These are phyloP conservation scores for Taeniopygia guttata DNA, from an alignment of 2,797 vertebrate species.

Conservation along the genomic window DNA sequence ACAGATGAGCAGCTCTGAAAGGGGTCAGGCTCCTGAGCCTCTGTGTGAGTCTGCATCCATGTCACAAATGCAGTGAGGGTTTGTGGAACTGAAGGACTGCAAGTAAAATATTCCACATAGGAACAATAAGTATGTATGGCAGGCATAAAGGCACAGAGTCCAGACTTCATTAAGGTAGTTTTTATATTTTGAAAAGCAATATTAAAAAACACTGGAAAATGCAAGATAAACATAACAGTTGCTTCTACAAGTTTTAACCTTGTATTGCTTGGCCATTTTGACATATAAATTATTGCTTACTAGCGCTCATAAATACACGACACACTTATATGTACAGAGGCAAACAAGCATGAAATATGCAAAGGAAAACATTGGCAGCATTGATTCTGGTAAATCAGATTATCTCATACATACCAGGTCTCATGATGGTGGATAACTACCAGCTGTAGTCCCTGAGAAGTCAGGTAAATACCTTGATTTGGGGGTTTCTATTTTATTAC, in stretches of 20 bases:
- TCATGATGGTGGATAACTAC: constrained; percentile 71
- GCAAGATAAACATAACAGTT: constrained; percentile 74
- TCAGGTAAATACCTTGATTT: constrained; percentile 69
- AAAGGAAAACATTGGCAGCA: constrained; percentile 72
- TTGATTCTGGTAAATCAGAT: constrained; percentile 80
- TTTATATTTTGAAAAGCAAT: constrained; percentile 80
- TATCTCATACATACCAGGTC: constrained; percentile 85
- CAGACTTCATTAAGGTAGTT: constrained; percentile 67
- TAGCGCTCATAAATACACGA: constrained; percentile 83
- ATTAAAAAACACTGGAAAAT: constrained; percentile 79
- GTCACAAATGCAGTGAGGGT: background rate
- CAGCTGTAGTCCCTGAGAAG: constrained; percentile 80
- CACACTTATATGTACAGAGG: constrained; percentile 87
- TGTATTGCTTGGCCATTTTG: constrained; percentile 82
- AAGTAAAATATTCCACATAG: background rate
- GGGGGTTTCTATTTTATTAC: constrained; percentile 60
- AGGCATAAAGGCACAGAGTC: constrained; percentile 33
- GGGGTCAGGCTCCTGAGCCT: background rate
- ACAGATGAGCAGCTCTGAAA: background rate
- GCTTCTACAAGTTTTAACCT: constrained; percentile 76
- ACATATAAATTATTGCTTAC: constrained; percentile 91
- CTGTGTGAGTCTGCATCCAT: background rate
- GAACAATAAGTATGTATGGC: background rate
- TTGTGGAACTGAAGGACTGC: background rate
- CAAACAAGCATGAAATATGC: constrained; percentile 71